A percentile compares a stretch with the other conserved stretches of the same genome.
phyloP scores from a whole-genome alignment of 2,113 vertebrate species.

The Eulemur rufifrons region DNA sequence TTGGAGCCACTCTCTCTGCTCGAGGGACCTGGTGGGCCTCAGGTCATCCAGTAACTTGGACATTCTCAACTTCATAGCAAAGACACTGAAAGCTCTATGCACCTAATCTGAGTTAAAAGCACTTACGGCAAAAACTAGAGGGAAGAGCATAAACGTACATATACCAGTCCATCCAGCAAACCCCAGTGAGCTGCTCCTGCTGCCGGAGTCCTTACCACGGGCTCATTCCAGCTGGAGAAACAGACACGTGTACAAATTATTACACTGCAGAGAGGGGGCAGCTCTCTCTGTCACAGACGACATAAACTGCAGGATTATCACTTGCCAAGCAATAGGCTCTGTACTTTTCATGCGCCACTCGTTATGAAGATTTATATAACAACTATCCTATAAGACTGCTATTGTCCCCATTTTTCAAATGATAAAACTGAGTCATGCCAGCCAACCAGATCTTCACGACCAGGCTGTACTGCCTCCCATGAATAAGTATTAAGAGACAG shows the following conservation, averaged over 20 bases:
- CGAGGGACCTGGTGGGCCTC: background rate
- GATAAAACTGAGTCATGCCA: background rate
- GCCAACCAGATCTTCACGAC: background rate
- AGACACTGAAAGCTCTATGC: background rate
- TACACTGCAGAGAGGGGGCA: background rate
- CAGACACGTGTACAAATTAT: background rate
- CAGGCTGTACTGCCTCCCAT: accelerated
- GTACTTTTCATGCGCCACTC: background rate
- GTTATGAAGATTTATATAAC: background rate
- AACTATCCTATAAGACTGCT: background rate
- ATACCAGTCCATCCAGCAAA: background rate
- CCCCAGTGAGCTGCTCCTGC: background rate
- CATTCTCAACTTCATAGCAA: background rate
- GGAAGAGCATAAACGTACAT: background rate
- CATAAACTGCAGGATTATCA: background rate
- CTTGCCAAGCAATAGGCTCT: background rate
- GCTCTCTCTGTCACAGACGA: background rate
- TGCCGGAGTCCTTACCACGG: background rate
- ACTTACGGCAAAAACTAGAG: background rate
- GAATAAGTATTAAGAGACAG: background rate
- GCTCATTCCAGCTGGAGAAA: background rate
- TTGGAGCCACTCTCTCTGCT: background rate
- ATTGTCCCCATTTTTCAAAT: background rate
- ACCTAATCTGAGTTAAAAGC: background rate
- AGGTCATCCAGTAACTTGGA: background rate